Evolutionary conservation across 2,888 invertebrate species (phyloP).

Genomic region (Macrophya annulata): DNA sequence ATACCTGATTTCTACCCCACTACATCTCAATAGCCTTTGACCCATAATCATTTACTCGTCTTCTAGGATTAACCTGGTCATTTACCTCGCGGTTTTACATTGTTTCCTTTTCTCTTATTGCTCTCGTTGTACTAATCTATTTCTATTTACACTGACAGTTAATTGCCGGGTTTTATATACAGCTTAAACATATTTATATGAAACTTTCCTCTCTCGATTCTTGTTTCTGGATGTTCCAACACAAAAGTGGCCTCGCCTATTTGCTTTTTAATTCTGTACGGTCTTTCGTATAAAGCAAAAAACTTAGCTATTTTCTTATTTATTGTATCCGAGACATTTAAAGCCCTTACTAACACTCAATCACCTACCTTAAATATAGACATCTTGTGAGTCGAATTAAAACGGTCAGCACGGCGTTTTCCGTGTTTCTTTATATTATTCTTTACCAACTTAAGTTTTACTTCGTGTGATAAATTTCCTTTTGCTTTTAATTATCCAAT

Average conservation of each 20-base stretch:
- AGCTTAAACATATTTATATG: neutral
- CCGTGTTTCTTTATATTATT: neutral
- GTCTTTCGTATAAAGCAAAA: neutral
- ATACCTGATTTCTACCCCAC: too few species aligned
- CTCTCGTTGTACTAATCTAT: too few species aligned
- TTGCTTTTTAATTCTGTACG: neutral
- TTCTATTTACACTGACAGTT: neutral
- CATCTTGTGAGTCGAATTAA: neutral
- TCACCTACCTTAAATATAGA: neutral
- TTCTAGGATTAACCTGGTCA: too few species aligned
- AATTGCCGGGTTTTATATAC: neutral
- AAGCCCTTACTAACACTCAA: neutral
- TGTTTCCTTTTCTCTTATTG: too few species aligned
- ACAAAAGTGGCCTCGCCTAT: neutral
- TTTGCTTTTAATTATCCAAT: neutral
- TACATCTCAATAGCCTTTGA: too few species aligned
- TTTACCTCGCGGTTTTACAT: too few species aligned
- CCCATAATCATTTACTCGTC: too few species aligned
- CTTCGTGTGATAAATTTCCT: neutral
- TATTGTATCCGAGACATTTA: neutral
- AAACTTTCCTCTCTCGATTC: neutral
- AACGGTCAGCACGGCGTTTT: neutral
- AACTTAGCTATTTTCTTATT: conserved; percentile 8
- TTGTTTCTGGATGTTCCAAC: neutral
- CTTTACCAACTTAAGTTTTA: neutral